Evolutionary conservation across 2,888 invertebrate genomes (phyloP), one percentile per base, ranked within the genome.

Genomic region (Ectemnius continuus): DNA sequence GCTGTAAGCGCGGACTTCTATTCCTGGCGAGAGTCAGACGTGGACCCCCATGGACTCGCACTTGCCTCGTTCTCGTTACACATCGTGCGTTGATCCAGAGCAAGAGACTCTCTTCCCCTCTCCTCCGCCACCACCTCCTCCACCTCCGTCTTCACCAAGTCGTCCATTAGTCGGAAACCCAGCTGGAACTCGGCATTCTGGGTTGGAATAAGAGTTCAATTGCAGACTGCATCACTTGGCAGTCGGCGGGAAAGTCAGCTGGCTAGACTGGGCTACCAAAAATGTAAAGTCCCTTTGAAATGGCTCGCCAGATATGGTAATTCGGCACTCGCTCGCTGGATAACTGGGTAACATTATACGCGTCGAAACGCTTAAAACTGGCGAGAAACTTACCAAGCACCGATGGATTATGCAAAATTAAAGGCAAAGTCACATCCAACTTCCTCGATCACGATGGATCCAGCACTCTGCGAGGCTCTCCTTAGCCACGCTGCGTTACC

Each of bases 31-130:
- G 74, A 71, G 73, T 63, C 74, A 75, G 81, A 63, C 82, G 70
- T 60, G 82, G 82, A 82, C 82, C 83, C 82, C 82, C 82, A 81
- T 75, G 82, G 81, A 82, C 82, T 82, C 73, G 75, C 60, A 58
- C 61, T 79, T 61, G 36, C n/a, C 65, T 52, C 52, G 67, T 20
- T 80, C 65, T 68, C 75, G 57, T 72, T 76, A 61, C 67, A 61
- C 58, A 57, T 58, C 47, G 16, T 75, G 63, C 70, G 66, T 74
- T 69, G 61, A 70, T 71, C 66, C 67, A 26, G 47, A 20, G 60
- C 63, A 47, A 60, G 66, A 67, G 63, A 46, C 61, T 52, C 73
- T 61, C 52, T 11, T 14, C 52, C 5, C 52, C 14, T 2, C 52
- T 57, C 36, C 52, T 23, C 2, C 23, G 16, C 20, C 63, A 48